A percentile compares a stretch with the other conserved stretches of the same genome.
These are phyloP conservation scores for Odontocerum albicorne DNA, from an alignment of 2,888 invertebrate genomes.

Conservation along the genomic window DNA sequence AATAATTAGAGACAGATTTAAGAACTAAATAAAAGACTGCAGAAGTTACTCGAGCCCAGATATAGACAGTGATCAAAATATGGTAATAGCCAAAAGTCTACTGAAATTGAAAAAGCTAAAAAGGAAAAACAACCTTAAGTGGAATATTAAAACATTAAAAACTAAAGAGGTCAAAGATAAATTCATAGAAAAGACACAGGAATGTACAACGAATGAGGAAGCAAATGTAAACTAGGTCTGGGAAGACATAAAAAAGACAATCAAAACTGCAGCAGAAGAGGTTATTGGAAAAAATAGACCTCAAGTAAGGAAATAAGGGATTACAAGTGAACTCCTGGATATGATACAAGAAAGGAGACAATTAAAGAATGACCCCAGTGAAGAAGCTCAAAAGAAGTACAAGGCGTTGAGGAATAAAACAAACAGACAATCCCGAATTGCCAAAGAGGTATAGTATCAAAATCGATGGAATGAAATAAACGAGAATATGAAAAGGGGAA, in stretches of 20 bases:
- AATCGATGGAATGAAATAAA: conserved; percentile 2
- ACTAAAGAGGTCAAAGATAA: not conserved
- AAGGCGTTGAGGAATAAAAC: not conserved
- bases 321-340: not conserved
- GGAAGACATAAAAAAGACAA: conserved; percentile 1
- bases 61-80: too few species aligned
- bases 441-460: not conserved
- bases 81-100: too few species aligned
- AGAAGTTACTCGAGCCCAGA: too few species aligned
- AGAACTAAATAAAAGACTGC: too few species aligned
- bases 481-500: not conserved
- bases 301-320: not conserved
- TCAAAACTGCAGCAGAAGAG: not conserved
- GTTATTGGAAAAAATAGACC: not conserved
- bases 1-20: too few species aligned
- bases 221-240: not conserved
- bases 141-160: not conserved
- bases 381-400: conserved; percentile 1
- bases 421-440: conserved; percentile 5
- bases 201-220: not conserved
- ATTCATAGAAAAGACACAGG: not conserved
- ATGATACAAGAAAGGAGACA: not conserved
- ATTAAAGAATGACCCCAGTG: not conserved
- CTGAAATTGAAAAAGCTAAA: too few species aligned
- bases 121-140: not conserved